A percentile compares a stretch with the other conserved stretches of the same genome.
These are phyloP conservation scores for Neuroscelio doddi DNA, from an alignment of 2,888 invertebrate genomes.

Conservation along the genomic window DNA sequence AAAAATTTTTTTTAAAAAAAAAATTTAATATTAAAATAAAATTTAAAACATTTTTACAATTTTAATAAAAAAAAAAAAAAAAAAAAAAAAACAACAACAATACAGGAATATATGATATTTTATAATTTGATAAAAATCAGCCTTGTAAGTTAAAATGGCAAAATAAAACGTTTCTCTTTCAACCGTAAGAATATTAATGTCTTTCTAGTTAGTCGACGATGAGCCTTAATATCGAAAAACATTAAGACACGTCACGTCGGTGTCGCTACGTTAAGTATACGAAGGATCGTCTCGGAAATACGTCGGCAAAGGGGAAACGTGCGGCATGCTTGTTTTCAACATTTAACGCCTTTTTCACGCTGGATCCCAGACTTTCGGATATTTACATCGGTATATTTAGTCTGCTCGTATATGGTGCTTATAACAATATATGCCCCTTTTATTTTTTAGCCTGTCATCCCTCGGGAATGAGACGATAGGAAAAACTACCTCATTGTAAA, in stretches of 20 bases:
- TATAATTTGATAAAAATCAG: too few relatives aligned
- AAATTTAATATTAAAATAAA: too few relatives aligned
- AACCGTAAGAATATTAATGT: too few relatives aligned
- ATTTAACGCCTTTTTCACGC: constrained; percentile 54
- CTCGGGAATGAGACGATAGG: constrained; percentile 17
- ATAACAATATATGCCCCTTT: constrained; percentile 57
- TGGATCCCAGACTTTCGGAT: constrained; percentile 50
- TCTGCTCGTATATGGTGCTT: constrained; percentile 60
- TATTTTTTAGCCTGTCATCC: constrained; percentile 44
- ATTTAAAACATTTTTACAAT: too few relatives aligned
- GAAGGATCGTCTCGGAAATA: constrained; percentile 51
- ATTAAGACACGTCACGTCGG: constrained; percentile 33
- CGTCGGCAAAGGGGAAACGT: constrained; percentile 45
- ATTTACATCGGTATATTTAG: constrained; percentile 67
- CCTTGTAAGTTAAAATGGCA: too few relatives aligned
- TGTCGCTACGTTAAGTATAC: constrained; percentile 37
- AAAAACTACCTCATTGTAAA: constrained; percentile 26
- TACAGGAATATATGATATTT: too few relatives aligned
- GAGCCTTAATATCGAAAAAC: constrained; percentile 37
- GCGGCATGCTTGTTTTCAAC: constrained; percentile 28
- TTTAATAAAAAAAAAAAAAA: too few relatives aligned
- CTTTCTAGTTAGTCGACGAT: constrained; percentile 5
- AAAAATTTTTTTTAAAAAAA: too few relatives aligned
- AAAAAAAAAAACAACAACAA: too few relatives aligned
- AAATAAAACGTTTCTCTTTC: too few relatives aligned